Conservation (phyloP, 2,888 invertebrate genomes). For the Archips crataeganus region DNA sequence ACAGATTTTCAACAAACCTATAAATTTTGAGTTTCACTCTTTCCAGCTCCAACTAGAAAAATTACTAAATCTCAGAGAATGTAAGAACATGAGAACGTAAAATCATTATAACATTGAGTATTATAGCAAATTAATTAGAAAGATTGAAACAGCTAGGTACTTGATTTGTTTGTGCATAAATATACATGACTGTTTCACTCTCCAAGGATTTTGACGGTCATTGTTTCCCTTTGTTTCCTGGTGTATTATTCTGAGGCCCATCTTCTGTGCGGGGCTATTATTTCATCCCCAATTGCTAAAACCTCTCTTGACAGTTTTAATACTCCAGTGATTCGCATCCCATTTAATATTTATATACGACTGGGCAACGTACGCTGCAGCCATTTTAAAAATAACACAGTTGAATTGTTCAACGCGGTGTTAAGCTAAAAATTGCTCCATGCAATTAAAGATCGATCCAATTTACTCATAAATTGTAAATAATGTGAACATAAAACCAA, state of each 20-base stretch:
- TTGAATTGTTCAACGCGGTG: slow-evolving; percentile 27
- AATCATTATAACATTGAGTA: background rate
- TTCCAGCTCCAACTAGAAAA: background rate
- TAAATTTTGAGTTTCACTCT: background rate
- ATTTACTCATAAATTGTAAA: background rate
- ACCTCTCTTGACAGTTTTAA: slow-evolving; percentile 39
- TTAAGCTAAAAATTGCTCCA: background rate
- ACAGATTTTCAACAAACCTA: no score
- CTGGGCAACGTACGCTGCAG: slow-evolving; percentile 18
- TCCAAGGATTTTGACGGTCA: slow-evolving; percentile 12
- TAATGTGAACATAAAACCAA: background rate
- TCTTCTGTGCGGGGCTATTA: slow-evolving; percentile 22
- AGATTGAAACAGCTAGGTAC: no score
- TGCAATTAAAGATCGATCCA: background rate
- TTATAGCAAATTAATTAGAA: no score
- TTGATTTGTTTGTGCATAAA: slow-evolving; percentile 16
- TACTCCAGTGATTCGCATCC: slow-evolving; percentile 34
- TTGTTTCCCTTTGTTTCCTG: slow-evolving; percentile 28
- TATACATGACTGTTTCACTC: slow-evolving; percentile 4
- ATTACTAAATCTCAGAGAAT: no score
- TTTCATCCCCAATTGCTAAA: slow-evolving; percentile 38
- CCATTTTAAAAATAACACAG: slow-evolving; percentile 23
- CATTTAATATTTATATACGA: slow-evolving; percentile 40
- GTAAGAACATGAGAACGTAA: background rate
- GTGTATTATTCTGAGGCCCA: slow-evolving; percentile 17